phyloP scores from a whole-genome alignment of 2,888 invertebrate species.

The Watsonalla binaria region DNA sequence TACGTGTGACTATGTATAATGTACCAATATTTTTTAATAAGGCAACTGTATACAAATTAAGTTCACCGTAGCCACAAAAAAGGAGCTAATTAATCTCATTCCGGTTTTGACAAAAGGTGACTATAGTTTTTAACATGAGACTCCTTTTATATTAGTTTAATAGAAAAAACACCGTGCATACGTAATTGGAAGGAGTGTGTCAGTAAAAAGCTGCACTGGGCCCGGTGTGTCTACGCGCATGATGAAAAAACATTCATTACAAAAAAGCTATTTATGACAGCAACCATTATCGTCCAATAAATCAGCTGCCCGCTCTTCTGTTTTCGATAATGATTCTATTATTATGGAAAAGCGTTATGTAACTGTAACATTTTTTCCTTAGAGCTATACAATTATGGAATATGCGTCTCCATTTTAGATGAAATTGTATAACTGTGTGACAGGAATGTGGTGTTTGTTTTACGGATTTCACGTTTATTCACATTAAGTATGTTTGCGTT shows the following conservation, averaged over 20 bases:
- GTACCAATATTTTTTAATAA: not conserved
- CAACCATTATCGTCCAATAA: conserved; percentile 77
- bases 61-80: conserved; percentile 1
- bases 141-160: conserved; percentile 17
- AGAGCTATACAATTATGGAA: conserved; percentile 38
- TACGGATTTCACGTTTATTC: no score
- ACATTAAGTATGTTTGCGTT: no score
- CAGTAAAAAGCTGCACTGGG: conserved; percentile 52
- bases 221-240: conserved; percentile 58
- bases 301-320: conserved; percentile 79
- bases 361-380: conserved; percentile 72
- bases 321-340: conserved; percentile 80
- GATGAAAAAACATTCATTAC: conserved; percentile 65
- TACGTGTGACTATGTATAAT: not conserved
- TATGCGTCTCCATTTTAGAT: conserved; percentile 15
- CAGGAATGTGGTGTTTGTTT: no score
- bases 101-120: conserved; percentile 46
- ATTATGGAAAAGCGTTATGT: conserved; percentile 79
- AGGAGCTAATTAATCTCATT: conserved; percentile 24
- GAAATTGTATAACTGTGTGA: no score
- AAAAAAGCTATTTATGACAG: conserved; percentile 78
- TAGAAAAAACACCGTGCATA: conserved; percentile 53
- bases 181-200: conserved; percentile 55
- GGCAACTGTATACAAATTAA: not conserved
- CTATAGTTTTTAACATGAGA: conserved; percentile 27